Base-by-base conservation (phyloP, 2,888 invertebrate genomes). In the Pedicia rivosa region DNA sequence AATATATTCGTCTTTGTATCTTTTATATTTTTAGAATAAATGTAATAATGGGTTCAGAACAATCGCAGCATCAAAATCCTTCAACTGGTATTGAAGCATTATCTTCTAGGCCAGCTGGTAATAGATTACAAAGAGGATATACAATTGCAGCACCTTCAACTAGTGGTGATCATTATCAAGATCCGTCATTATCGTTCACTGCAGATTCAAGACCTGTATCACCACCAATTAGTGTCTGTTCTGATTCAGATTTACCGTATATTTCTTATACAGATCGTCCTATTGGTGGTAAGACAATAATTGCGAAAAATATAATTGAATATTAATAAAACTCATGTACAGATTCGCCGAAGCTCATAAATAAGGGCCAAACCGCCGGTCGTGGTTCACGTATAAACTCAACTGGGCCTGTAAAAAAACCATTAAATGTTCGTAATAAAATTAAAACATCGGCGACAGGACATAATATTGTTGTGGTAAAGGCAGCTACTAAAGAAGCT, bases 191-290 rank as follows among this genome's bases (percentile, higher is more conserved):
- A 49, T 61, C 40, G 25, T 32, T 34, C 27, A 27, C 14, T 12
- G 28, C 37, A 14, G 66, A 67, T 25, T 55, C 62, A 1, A 61
- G 68, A 0, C 69, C 79, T 2, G 78, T 76, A 5, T 87, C 87
- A 1, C 88, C 88, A 0, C 84, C 87, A 0, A 78, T 86, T 0
- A 88, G 87, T 48, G 77, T 90, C 8, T 88, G 88, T 53, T 84
- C 84, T 0, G 86, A 87, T 54, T 80, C 84, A 0, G 90, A 90
- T 55, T 62, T 90, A 37, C 90, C 90, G 0, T 90, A 90, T 56
- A 84, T 90, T 48, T 88, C 88, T 0, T 90, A 91, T 47, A 88
- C 88, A 0, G 87, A 84, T 53, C 66, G 86, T 39, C 87, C 88
- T 8, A 90, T 90, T 36, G 87, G 87, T 50, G 81, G 80, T 77